Evolutionary conservation across 2,888 invertebrate species (phyloP), one percentile per base, ranked within the genome.

Genomic region (Amphipyra berbera): DNA sequence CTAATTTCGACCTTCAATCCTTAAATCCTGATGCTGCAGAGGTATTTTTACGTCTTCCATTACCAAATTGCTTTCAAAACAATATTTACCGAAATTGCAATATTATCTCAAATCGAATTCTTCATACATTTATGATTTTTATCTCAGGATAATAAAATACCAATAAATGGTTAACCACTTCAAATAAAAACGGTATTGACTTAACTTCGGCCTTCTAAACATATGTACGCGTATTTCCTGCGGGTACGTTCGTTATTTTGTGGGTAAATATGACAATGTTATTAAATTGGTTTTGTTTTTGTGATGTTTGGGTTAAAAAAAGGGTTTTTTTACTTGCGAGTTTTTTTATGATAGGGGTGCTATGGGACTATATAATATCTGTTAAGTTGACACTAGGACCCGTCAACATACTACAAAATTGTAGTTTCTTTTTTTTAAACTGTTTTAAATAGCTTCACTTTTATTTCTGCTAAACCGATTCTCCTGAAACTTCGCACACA

Each of bases 91-190:
- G 13, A 33, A 12, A 9, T 33, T 33, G 27, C 44, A 15, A 56
- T 69, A 45, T 48, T 69, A 45, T 48, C 13, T 21, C 13, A 33
- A 58, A 69, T 46, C 57, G 37, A 63, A 60, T 64, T 55, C 45
- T 33, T 57, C 10, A 55, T 60, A 68, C 50, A 46, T 72, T 60
- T 72, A 72, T 65, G 60, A 71, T 76, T 71, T 76, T 71, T 76
- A 54, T 14, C 41, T 40, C 14, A 33, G 15, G 53, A 42, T 61
- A 74, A 64, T 77, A 74, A 78, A 78, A 78, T 49, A 10, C 57
- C 78, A 65, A 65, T 78, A 73, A 64, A 64, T 45, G 33, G 35
- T 52, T 76, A 77, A 63, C 59, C 52, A 46, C 52, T 60, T 44
- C 70, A 59, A 61, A 67, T 78, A 64, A 78, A 78, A 70, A 13